These are phyloP conservation scores for Arvicola amphibius DNA, from an alignment of 2,797 vertebrate genomes.

Conservation along the genomic window DNA sequence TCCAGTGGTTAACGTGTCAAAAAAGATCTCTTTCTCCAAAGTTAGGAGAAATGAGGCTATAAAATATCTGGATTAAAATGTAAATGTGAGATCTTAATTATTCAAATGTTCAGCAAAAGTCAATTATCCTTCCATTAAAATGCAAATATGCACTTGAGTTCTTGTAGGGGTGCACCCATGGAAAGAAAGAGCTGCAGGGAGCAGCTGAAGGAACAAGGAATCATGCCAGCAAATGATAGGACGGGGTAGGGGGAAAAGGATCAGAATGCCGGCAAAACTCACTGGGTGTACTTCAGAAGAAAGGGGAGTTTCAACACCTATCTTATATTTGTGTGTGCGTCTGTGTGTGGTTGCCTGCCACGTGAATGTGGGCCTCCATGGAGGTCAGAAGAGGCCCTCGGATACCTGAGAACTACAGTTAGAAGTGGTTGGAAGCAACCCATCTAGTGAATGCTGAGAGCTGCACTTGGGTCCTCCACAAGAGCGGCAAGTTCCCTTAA, in stretches of 20 bases:
- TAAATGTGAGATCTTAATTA: constrained; percentile 73
- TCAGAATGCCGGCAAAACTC: background rate
- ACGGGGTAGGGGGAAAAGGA: background rate
- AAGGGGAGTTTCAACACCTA: background rate
- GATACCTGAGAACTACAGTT: background rate
- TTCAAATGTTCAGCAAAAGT: constrained; percentile 74
- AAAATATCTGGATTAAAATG: constrained; percentile 73
- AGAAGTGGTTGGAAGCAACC: background rate
- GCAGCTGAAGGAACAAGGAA: background rate
- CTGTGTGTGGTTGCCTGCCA: background rate
- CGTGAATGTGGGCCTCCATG: no score
- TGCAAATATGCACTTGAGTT: constrained; percentile 71
- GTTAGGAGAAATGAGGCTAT: background rate
- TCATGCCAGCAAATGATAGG: background rate
- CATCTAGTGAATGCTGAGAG: background rate
- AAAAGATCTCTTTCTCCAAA: constrained; percentile 40
- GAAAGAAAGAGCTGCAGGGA: constrained; percentile 4
- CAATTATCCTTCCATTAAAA: constrained; percentile 79
- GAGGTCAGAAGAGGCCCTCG: background rate
- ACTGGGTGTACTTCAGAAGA: background rate
- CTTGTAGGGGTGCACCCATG: constrained; percentile 25
- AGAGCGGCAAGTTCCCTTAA: background rate
- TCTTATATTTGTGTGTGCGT: background rate
- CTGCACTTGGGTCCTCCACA: background rate
- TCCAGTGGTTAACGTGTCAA: constrained; percentile 38